Base-by-base conservation (phyloP, 1,140 invertebrate species). In the Drosophila navojoa region DNA sequence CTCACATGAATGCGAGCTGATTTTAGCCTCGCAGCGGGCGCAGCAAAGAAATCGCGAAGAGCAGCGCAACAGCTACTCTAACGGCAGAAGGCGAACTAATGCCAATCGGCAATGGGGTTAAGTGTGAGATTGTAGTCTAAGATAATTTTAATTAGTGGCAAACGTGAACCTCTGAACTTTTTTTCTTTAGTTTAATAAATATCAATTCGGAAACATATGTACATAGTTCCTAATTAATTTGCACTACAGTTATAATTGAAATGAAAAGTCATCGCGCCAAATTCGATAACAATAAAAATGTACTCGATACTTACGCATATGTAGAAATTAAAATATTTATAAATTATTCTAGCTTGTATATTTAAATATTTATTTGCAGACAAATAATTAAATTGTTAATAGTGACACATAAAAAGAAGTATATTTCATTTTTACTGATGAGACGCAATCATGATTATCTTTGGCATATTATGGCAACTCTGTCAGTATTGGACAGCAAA, bases 1-100 rank as follows among this genome's bases (percentile, higher is more conserved):
- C 13, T 66, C 79, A 2, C 60, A 22, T 4, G 76, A 80, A 49
- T 89, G 85, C 29, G 47, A 62, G 29, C 32, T 44, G n/a, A 53
- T 86, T 19, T 47, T 71, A 11, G 25, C 27, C 4, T 25, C 61
- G 10, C 69, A 50, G 27, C 40, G 32, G 16, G 67, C 71, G 5
- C 60, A 87, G 19, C 32, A 81, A 19, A 16, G 53, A 6, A 35
- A 52, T 10, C 57, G 70, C 35, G 60, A 76, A 16, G 71, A 72
- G 9, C 55, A 73, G 29, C 53, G 62, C 2, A 25, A 54, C 2
- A 19, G 9, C 5, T 52, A 32, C 10, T 9, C 59, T 0, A 57
- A 6, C 10, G 40, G 69, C 10, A 45, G 69, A 10, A 59, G 66
- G n/a, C 61, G 67, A 16, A 68, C 71, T 29, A 50, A 76, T 15